Conservation (phyloP, 64 coral and sea anemone species). For the Montipora sp. region DNA sequence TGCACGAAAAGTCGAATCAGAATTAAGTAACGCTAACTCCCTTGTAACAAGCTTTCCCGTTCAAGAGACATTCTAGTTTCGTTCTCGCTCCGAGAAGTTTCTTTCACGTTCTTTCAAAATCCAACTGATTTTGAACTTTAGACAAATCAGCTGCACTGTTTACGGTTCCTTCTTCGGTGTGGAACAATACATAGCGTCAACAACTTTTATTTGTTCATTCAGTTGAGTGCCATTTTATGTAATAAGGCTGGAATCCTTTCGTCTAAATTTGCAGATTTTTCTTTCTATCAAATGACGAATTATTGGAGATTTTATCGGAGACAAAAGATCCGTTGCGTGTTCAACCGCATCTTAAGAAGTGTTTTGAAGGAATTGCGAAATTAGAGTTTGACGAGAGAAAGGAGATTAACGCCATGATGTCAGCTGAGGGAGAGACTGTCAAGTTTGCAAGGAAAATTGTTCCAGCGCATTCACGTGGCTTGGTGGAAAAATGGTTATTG, state of each 20-base stretch:
- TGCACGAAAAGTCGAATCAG: not conserved
- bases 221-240: too few species aligned
- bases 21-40: too few species aligned
- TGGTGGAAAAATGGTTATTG: constrained; percentile 96
- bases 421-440: constrained; percentile 85
- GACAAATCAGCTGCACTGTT: too few species aligned
- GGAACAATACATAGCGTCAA: too few species aligned
- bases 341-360: constrained; percentile 98
- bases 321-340: constrained; percentile 97
- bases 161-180: too few species aligned
- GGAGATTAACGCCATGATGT: constrained; percentile 96
- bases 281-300: constrained; percentile 96
- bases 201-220: too few species aligned
- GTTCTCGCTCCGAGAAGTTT: too few species aligned
- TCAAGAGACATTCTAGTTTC: not conserved
- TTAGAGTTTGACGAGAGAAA: constrained; percentile 80
- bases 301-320: constrained; percentile 96
- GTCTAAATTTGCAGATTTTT: constrained; percentile 71
- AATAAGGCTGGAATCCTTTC: too few species aligned
- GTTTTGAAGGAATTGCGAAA: constrained; percentile 97
- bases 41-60: too few species aligned
- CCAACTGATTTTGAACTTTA: too few species aligned
- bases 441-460: constrained; percentile 81
- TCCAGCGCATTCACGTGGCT: constrained; percentile 76
- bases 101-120: too few species aligned